A percentile compares a stretch with the other conserved stretches of the same genome.
Conservation (phyloP, 2,797 vertebrate genomes). For the Miichthys miiuy region DNA sequence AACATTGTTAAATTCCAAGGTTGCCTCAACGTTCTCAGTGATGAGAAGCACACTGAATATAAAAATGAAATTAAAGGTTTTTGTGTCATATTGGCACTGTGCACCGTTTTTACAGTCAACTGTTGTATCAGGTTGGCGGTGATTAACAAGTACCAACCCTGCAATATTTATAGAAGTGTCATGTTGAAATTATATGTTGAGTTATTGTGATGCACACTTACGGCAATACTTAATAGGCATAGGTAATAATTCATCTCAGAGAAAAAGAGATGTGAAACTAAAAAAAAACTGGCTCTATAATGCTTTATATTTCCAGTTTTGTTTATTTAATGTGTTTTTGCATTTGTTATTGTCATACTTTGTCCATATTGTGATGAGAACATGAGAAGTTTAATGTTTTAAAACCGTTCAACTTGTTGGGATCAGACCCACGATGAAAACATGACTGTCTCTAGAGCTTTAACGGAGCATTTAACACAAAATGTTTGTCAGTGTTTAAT, state of each 20-base stretch:
- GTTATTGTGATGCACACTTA: not conserved
- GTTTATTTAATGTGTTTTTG: not conserved
- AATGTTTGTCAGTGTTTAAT: not conserved
- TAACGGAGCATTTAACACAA: too few relatives aligned
- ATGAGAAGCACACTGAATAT: not conserved
- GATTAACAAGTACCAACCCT: too few relatives aligned
- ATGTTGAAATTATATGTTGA: not conserved
- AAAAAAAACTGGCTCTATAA: not conserved
- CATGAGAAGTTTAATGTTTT: not conserved
- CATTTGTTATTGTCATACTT: not conserved
- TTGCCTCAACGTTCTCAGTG: not conserved
- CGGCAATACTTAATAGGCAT: not conserved
- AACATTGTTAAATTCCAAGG: slow-evolving; percentile 11
- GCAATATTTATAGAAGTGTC: not conserved
- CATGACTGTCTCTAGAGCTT: not conserved
- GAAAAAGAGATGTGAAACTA: not conserved
- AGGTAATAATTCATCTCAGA: not conserved
- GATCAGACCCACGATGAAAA: not conserved
- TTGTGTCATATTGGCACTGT: slow-evolving; percentile 62
- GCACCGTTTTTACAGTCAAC: not conserved
- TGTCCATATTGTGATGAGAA: slow-evolving; percentile 15
- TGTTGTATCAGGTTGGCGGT: not conserved
- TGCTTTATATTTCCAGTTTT: not conserved
- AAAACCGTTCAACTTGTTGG: not conserved
- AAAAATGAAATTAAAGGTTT: not conserved